These are phyloP conservation scores for Himantopus leucocephalus DNA, from an alignment of 2,113 vertebrate species.

Conservation along the genomic window DNA sequence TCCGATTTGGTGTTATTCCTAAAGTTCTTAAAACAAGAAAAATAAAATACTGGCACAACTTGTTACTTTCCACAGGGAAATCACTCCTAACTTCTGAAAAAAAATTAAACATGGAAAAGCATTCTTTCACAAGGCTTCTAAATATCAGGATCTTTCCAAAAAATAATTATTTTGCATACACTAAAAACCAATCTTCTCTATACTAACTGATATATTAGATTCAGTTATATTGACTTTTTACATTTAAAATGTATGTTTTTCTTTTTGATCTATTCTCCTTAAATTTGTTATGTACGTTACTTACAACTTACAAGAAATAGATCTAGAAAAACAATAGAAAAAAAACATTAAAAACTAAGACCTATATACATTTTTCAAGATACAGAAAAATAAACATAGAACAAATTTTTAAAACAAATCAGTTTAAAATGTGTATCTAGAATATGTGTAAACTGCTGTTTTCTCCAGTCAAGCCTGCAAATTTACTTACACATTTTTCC, in stretches of 20 bases:
- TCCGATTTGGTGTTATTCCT: background rate
- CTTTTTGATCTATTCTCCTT: background rate
- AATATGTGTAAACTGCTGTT: background rate
- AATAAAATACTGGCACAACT: background rate
- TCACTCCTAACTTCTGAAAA: background rate
- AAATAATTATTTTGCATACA: background rate
- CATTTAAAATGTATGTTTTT: background rate
- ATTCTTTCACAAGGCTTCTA: background rate
- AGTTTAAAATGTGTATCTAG: background rate
- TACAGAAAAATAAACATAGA: background rate
- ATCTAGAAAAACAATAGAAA: background rate
- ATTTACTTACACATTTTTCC: background rate
- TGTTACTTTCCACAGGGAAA: background rate
- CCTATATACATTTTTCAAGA: background rate
- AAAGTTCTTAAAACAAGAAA: background rate
- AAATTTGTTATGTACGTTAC: background rate
- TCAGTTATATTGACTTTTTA: background rate
- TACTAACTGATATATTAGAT: background rate
- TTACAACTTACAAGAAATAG: background rate
- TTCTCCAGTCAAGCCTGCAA: background rate
- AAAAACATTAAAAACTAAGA: background rate
- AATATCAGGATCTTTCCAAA: background rate
- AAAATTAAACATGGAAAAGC: background rate
- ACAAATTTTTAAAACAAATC: background rate
- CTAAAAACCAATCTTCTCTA: accelerated